phyloP scores from a whole-genome alignment of 2,888 invertebrate species.

The Scaptomyza reducta region DNA sequence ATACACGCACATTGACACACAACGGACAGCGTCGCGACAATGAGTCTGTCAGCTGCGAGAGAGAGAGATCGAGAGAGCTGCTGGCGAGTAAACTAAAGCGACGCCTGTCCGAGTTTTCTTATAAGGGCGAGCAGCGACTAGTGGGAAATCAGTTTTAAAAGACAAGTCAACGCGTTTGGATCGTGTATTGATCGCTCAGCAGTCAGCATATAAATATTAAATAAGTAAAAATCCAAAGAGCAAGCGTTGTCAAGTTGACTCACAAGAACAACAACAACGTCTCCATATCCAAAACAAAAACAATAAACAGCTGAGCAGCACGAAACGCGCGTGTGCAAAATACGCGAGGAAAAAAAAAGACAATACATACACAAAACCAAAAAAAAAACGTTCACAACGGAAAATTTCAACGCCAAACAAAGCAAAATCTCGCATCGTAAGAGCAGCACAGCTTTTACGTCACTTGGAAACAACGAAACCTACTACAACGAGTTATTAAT shows the following conservation, averaged over 20 bases:
- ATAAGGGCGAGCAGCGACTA: slow-evolving; percentile 58
- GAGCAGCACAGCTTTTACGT: slow-evolving; percentile 49
- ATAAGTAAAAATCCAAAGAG: background rate
- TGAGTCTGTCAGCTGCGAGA: slow-evolving; percentile 45
- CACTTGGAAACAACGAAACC: slow-evolving; percentile 17
- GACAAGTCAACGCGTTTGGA: slow-evolving; percentile 60
- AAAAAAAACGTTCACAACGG: slow-evolving; percentile 49
- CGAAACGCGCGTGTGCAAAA: slow-evolving; percentile 73
- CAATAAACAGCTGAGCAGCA: slow-evolving; percentile 64
- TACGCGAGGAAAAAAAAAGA: slow-evolving; percentile 24
- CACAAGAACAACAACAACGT: slow-evolving; percentile 3
- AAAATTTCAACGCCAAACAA: slow-evolving; percentile 62
- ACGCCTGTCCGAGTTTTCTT: slow-evolving; percentile 69
- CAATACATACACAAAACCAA: slow-evolving; percentile 44
- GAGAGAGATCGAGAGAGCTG: slow-evolving; percentile 21
- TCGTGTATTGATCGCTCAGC: slow-evolving; percentile 33
- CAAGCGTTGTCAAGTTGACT: slow-evolving; percentile 22
- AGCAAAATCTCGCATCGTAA: slow-evolving; percentile 35
- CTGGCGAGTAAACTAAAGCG: slow-evolving; percentile 13
- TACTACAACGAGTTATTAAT: slow-evolving; percentile 8
- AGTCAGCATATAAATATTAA: slow-evolving; percentile 1
- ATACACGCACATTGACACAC: slow-evolving; percentile 5
- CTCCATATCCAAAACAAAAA: slow-evolving; percentile 47
- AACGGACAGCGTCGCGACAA: slow-evolving; percentile 53
- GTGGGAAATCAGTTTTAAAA: slow-evolving; percentile 74